Base-by-base conservation (phyloP, 2,888 invertebrate species). In the Standfussiana lucernea region DNA sequence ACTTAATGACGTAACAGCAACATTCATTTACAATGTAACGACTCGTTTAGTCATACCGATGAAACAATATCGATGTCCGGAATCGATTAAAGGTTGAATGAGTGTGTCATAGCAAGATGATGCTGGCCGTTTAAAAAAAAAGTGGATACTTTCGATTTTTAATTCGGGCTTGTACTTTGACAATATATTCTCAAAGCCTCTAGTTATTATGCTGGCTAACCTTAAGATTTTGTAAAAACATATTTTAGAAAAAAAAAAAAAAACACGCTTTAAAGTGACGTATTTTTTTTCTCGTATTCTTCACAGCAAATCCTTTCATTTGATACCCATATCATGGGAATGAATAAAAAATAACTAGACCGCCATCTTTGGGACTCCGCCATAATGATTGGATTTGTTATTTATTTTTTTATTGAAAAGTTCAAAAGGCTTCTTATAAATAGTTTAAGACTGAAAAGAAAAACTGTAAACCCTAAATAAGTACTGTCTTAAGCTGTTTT, bases 1-100 rank as follows among this genome's bases (percentile, higher is more conserved):
- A 50, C 64, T 69, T 40, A 37, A 67, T 72, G 71, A 75, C 66
- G 77, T 80, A 69, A 75, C 69, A 59, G 73, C 47, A 79, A 64
- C 32, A 69, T 42, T 2, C 35, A 28, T 74, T 80, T 45, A 83
- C 74, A 87, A 75, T 85, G 66, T 80, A 79, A 67, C 74, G 53
- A 42, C 69, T 77, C 56, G 73, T 75, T 82, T 82, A 65, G 72
- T 87, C 79, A 85, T 71, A 77, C 50, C 40, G 42, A 81, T 74
- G 74, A 75, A 86, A 84, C 67, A 88, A 79, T 77, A 80, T 77
- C 70, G 75, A 61, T 66, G 67, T 68, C 42, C 37, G 73, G 78
- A 79, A 82, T 85, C 77, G 72, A 65, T 72, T 56, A 72, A 66
- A 81, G 72, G 53, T 67, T 78, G 74, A 81, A 75, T 79, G 74